Conservation (phyloP, 1,140 invertebrate species). For the Pseudomyrmex pallidus region DNA sequence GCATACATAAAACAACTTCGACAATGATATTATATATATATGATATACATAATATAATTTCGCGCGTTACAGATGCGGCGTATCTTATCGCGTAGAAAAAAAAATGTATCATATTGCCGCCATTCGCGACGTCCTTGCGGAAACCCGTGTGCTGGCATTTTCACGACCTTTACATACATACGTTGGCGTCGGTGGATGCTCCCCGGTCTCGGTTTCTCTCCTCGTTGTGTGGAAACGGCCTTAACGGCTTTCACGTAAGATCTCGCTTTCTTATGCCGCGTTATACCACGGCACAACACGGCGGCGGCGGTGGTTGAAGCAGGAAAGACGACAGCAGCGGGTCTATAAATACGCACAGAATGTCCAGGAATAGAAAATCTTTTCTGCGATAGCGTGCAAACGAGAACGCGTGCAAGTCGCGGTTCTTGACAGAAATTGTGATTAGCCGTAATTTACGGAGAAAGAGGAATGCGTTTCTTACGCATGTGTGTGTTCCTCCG, state of each 20-base stretch:
- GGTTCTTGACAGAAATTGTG: constrained; percentile 34
- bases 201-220: constrained; percentile 65
- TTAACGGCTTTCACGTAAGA: constrained; percentile 75
- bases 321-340: constrained; percentile 55
- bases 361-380: constrained; percentile 82
- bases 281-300: constrained; percentile 54
- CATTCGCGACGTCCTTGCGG: constrained; percentile 62
- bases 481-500: background rate
- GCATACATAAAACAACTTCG: background rate
- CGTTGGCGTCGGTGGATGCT: constrained; percentile 59
- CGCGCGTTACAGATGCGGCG: background rate
- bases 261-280: constrained; percentile 71
- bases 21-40: too few species aligned
- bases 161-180: constrained; percentile 67
- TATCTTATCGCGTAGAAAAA: constrained; percentile 41
- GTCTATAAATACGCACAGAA: constrained; percentile 80
- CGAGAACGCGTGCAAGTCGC: constrained; percentile 29
- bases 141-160: constrained; percentile 71
- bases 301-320: constrained; percentile 29
- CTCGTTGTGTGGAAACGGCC: constrained; percentile 61
- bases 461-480: constrained; percentile 11
- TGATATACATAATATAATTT: background rate
- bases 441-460: constrained; percentile 31
- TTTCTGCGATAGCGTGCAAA: constrained; percentile 45
- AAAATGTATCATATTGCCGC: constrained; percentile 30